Evolutionary conservation across 2,113 vertebrate species (phyloP).

Genomic region (Cervus canadensis): DNA sequence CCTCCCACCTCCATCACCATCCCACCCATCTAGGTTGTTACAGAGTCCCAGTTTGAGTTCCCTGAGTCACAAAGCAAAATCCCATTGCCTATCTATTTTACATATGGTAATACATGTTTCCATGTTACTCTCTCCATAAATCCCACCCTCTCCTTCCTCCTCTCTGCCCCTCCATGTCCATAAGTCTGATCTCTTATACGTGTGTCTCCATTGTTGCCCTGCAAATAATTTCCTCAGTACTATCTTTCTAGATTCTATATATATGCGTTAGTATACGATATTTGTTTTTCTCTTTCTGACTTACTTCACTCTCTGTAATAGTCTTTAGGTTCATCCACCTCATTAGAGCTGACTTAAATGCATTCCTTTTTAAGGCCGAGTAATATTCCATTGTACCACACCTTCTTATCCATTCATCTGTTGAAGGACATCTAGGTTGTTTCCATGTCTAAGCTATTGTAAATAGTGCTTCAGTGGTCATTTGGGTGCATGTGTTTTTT

Average conservation of each 20-base stretch:
- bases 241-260: background rate
- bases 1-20: background rate
- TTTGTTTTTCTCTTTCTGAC: background rate
- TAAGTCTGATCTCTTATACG: background rate
- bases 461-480: background rate
- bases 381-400: background rate
- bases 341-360: background rate
- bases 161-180: background rate
- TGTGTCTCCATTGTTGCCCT: background rate
- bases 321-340: background rate
- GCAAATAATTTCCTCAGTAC: background rate
- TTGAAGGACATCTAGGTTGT: background rate
- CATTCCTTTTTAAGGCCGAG: background rate
- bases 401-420: background rate
- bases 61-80: background rate
- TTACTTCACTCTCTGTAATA: background rate
- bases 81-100: background rate
- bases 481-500: background rate
- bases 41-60: background rate
- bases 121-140: background rate
- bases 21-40: background rate
- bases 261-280: accelerated
- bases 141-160: background rate
- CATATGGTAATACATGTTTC: background rate
- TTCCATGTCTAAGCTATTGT: background rate